Evolutionary conservation across 1,140 invertebrate species (phyloP).

Genomic region (Cotesia glomerata): DNA sequence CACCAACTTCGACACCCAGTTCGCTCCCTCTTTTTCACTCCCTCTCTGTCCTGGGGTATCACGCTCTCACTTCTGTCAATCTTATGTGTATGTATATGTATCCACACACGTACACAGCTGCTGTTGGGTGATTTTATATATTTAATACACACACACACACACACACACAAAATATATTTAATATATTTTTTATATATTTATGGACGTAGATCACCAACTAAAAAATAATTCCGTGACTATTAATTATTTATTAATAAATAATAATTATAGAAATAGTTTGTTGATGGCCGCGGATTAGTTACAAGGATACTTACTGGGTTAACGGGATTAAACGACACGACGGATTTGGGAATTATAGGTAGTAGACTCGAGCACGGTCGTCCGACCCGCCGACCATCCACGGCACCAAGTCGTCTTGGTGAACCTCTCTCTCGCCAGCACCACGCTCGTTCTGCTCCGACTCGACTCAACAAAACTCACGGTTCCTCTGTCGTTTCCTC

Average conservation of each 20-base stretch:
- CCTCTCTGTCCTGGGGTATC: slow-evolving; percentile 1
- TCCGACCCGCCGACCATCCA: slow-evolving; percentile 29
- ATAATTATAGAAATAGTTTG: not conserved
- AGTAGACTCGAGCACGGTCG: slow-evolving; percentile 20
- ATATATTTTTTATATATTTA: not conserved
- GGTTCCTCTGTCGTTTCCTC: slow-evolving; percentile 4
- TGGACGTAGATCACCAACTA: too few relatives aligned
- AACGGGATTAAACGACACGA: not conserved
- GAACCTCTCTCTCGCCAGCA: not conserved
- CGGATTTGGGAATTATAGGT: not conserved
- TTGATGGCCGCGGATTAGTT: not conserved
- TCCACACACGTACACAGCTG: too few relatives aligned
- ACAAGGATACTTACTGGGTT: too few relatives aligned
- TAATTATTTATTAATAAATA: too few relatives aligned
- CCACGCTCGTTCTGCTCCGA: slow-evolving; percentile 16
- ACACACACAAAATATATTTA: not conserved
- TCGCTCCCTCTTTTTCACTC: slow-evolving; percentile 13
- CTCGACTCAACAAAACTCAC: slow-evolving; percentile 4
- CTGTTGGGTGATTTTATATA: not conserved
- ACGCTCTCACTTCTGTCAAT: slow-evolving; percentile 4
- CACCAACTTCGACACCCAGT: slow-evolving; percentile 27
- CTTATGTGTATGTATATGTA: not conserved
- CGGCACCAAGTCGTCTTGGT: slow-evolving; percentile 18
- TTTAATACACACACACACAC: not conserved
- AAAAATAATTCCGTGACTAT: too few relatives aligned